phyloP scores from a whole-genome alignment of 2,888 invertebrate species.

The Nineta flava region DNA sequence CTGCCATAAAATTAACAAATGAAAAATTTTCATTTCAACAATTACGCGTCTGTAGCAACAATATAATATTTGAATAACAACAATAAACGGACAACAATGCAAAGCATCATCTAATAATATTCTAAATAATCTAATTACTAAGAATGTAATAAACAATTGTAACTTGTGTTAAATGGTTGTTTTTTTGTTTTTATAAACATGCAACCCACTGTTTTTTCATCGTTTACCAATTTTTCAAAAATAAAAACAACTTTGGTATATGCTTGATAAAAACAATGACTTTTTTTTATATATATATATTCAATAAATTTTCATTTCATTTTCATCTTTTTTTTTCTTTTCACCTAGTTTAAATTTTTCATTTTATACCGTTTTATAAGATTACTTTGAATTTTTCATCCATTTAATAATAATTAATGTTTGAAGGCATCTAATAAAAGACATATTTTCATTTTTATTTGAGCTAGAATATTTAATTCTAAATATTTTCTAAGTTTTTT shows the following conservation, averaged over 20 bases:
- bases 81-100: constrained; percentile 27
- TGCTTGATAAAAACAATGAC: too few species aligned
- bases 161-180: neutral
- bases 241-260: neutral
- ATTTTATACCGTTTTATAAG: too few species aligned
- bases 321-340: too few species aligned
- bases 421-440: neutral
- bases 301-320: too few species aligned
- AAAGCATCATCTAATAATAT: constrained; percentile 19
- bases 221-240: neutral
- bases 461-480: neutral
- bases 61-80: constrained; percentile 27
- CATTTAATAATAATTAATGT: neutral
- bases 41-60: constrained; percentile 29
- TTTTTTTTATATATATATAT: neutral
- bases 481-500: neutral
- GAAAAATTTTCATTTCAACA: constrained; percentile 17
- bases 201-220: neutral
- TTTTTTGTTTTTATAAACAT: neutral
- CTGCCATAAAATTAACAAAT: too few species aligned
- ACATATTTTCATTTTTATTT: neutral
- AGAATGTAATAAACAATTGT: constrained; percentile 1
- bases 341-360: too few species aligned
- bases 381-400: neutral
- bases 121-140: constrained; percentile 3